These are phyloP conservation scores for Drosophila fungiperda DNA, from an alignment of 2,888 invertebrate genomes.

Conservation along the genomic window DNA sequence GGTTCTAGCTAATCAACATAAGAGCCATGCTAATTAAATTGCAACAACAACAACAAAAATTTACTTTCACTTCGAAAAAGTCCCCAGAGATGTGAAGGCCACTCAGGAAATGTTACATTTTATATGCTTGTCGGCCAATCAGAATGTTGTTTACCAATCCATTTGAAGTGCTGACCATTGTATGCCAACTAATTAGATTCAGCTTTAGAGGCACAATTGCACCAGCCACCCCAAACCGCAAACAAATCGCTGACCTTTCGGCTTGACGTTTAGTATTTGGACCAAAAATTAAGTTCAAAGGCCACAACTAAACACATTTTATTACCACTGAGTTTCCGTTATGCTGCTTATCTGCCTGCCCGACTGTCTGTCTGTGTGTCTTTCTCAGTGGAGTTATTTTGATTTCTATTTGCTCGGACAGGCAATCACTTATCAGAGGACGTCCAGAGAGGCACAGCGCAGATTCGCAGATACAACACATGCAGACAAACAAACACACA, in stretches of 20 bases:
- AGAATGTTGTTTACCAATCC: conserved; percentile 70
- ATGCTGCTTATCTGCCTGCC: conserved; percentile 40
- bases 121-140: conserved; percentile 45
- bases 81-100: conserved; percentile 24
- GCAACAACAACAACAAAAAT: conserved; percentile 7
- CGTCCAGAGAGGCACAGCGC: conserved; percentile 24
- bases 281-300: conserved; percentile 53
- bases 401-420: conserved; percentile 71
- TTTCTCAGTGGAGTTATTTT: conserved; percentile 39
- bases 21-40: conserved; percentile 42
- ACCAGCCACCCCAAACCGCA: conserved; percentile 1
- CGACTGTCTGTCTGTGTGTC: conserved; percentile 8
- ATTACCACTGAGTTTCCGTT: conserved; percentile 40
- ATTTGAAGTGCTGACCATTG: conserved; percentile 49
- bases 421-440: conserved; percentile 65
- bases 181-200: conserved; percentile 63
- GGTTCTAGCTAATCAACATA: conserved; percentile 36
- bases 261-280: conserved; percentile 13
- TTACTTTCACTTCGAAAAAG: conserved; percentile 19
- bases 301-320: conserved; percentile 47
- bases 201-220: conserved; percentile 8
- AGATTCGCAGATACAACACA: conserved; percentile 40
- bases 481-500: neutral
- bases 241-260: conserved; percentile 40
- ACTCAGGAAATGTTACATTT: neutral